Evolutionary conservation across 2,888 invertebrate genomes (phyloP), one percentile per base, ranked within the genome.

Genomic region (Gymnocheta viridis): DNA sequence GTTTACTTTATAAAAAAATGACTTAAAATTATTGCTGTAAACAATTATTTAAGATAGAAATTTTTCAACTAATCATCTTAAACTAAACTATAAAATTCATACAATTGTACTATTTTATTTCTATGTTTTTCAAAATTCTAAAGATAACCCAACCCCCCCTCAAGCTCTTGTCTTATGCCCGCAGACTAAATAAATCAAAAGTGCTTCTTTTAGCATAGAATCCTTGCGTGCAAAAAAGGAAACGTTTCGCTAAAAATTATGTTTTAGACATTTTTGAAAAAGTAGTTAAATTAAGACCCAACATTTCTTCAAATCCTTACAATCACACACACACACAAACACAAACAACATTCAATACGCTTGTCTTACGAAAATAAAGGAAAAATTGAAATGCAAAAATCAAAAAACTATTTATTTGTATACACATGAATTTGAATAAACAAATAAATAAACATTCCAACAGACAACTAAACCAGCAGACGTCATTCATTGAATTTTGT

Each of bases 181-280:
- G 47, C 19, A 47, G 47, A 47, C 47, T 2, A 17, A 44, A 17
- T 49, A 41, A 41, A 38, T 41, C 38, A 60, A 49, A 73, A 49
- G 70, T 69, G n/a, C 54, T 54, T 38, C 0, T 24, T 69, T 12
- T 14, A 41, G 41, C 7, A 41, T 49, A 74, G 47, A 79, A 51
- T 74, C 64, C 70, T 70, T 74, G 54, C 14, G 17, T 1, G 10
- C 41, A 49, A 49, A 51, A 32, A n/a, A 32, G 24, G 58, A 70
- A 62, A 41, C 47, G 60, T 56, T 70, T 51, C 49, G 38, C 41
- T 35, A 41, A 64, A 77, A 38, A 41, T 67, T 64, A 64, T 84
- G 84, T 84, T 84, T 81, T 69, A 78, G 84, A 84, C 84, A 84
- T 67, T 64, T 74, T n/a, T 56, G 41, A 72, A 69, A 74, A 74